Base-by-base conservation (phyloP, 2,113 vertebrate genomes). In the Carettochelys insculpta region DNA sequence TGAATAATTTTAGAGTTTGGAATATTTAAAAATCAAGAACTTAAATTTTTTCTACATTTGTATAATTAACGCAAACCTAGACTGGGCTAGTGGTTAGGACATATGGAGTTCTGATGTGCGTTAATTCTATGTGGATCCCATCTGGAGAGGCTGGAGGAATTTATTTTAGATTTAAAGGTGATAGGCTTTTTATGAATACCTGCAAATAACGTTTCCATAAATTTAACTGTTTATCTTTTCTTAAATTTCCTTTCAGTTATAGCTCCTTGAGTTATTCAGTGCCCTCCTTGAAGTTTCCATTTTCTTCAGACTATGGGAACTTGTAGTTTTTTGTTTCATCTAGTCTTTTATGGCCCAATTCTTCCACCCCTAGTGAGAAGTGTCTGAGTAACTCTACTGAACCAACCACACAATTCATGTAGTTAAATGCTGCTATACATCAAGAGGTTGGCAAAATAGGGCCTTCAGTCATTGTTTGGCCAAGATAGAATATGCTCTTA, bases 31-130 rank as follows among this genome's bases (percentile, higher is more conserved):
- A 73, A 50, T 80, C 4, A 2, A 90, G 83, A 91, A 92, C 86
- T 77, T 93, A 92, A 75, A 95, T 89, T 87, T 89, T 92, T 88
- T 83, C 82, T 1, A 0, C 17, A 11, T 78, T 86, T 93, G 92
- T 95, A 92, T 47, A 54, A 92, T 82, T 90, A 83, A 89, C 87
- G 96, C 94, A 89, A 94, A 90, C 13, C 81, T 51, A 76, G 94
- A 95, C 88, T 94, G 85, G 71, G 86, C 90, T 78, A 85, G 89
- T 95, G 71, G 86, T 90, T 80, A 85, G 89, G 95, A 84, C 78
- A 92, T 1, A 43, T 45, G 91, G 38, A n/a, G 76, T 68, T 71
- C 65, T 71, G 65, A 24, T 24, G 82, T 5, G 38, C 24, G 20
- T 41, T 24, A 41, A n/a, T 10, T 41, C 38, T 71, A 20, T 24